These are phyloP conservation scores for Drosophila pseudoobscura DNA, from an alignment of 1,140 invertebrate genomes.

Conservation along the genomic window DNA sequence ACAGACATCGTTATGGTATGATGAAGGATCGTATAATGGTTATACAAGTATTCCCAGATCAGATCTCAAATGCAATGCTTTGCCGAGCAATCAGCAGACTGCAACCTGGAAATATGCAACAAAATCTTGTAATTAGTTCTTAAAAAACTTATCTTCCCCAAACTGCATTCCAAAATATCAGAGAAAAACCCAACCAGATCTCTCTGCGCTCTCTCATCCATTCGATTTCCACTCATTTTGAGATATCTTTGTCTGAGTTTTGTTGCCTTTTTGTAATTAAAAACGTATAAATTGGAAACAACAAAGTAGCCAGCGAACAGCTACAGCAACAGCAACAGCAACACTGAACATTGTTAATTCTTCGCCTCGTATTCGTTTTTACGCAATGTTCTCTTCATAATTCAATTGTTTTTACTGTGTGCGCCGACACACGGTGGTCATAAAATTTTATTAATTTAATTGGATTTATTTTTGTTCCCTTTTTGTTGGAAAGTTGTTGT, in stretches of 20 bases:
- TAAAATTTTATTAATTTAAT: slow-evolving; percentile 77
- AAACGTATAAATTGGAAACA: slow-evolving; percentile 65
- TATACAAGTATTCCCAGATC: no score
- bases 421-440: slow-evolving; percentile 49
- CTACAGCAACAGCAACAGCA: slow-evolving; percentile 3
- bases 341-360: slow-evolving; percentile 50
- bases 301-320: slow-evolving; percentile 50
- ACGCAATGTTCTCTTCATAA: slow-evolving; percentile 73
- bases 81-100: no score
- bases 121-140: no score
- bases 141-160: no score
- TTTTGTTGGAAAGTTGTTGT: slow-evolving; percentile 16
- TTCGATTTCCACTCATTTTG: slow-evolving; percentile 18
- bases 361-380: slow-evolving; percentile 46
- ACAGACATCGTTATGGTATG: no score
- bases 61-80: no score
- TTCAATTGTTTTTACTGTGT: slow-evolving; percentile 75
- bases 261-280: slow-evolving; percentile 53
- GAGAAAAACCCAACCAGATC: background rate
- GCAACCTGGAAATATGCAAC: no score
- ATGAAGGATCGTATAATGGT: no score
- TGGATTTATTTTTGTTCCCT: slow-evolving; percentile 61
- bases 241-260: slow-evolving; percentile 24
- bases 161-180: background rate
- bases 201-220: background rate